phyloP scores from a whole-genome alignment of 2,888 invertebrate species.

The Netelia inedita region DNA sequence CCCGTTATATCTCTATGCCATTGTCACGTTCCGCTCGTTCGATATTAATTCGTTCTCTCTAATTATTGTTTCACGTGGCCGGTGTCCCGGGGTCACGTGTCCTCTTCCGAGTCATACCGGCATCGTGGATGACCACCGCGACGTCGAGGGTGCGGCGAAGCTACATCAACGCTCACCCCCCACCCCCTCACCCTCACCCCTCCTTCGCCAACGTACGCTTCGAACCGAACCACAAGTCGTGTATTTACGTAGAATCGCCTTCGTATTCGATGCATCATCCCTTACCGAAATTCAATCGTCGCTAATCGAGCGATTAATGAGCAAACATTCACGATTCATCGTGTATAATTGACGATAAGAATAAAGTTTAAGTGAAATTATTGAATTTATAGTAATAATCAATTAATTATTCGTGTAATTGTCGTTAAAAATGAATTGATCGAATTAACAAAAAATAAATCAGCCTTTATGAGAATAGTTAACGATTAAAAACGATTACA shows the following conservation, averaged over 20 bases:
- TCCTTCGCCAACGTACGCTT: background rate
- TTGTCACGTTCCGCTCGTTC: constrained; percentile 43
- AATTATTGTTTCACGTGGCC: constrained; percentile 65
- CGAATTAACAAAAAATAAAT: too few relatives aligned
- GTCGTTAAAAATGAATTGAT: too few relatives aligned
- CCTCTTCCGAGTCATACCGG: constrained; percentile 22
- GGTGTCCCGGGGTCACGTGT: constrained; percentile 49
- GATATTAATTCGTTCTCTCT: constrained; percentile 68
- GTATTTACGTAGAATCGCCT: constrained; percentile 34
- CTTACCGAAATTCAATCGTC: constrained; percentile 38
- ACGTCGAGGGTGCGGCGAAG: constrained; percentile 53
- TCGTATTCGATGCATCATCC: constrained; percentile 27
- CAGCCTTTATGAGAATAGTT: too few relatives aligned
- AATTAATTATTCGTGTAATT: too few relatives aligned
- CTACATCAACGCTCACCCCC: background rate
- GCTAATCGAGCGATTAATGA: constrained; percentile 40
- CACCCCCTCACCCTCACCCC: background rate
- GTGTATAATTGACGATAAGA: background rate
- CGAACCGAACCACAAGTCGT: background rate
- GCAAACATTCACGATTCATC: constrained; percentile 24
- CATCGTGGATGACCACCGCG: constrained; percentile 13
- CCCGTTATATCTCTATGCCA: background rate
- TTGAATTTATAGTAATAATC: too few relatives aligned
- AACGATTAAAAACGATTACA: too few relatives aligned
- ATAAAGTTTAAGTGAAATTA: background rate